A percentile compares a stretch with the other conserved stretches of the same genome.
These are phyloP conservation scores for Pomacea maculata DNA, from an alignment of 1,140 invertebrate genomes.

Conservation along the genomic window DNA sequence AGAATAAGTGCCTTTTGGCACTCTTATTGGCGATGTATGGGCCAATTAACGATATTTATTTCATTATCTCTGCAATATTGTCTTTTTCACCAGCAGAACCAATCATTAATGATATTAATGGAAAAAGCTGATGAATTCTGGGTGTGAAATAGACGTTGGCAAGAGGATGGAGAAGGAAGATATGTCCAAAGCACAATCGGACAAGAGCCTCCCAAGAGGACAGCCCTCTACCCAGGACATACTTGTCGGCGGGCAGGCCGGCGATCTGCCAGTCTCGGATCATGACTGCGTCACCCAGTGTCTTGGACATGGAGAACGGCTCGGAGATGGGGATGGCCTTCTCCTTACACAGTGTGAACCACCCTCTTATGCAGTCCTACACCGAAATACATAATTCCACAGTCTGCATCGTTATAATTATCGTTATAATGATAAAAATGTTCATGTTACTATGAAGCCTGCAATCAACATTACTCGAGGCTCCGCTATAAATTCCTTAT, in stretches of 20 bases:
- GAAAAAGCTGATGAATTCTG: too few relatives aligned
- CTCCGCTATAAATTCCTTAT: too few relatives aligned
- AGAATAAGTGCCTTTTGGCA: too few relatives aligned
- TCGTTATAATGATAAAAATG: background rate
- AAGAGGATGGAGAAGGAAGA: too few relatives aligned
- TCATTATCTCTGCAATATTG: too few relatives aligned
- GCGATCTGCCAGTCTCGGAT: constrained; percentile 66
- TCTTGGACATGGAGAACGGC: constrained; percentile 58
- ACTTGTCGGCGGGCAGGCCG: constrained; percentile 65
- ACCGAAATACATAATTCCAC: constrained; percentile 16
- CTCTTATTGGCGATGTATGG: too few relatives aligned
- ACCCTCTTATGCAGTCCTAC: constrained; percentile 61
- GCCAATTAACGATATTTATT: too few relatives aligned
- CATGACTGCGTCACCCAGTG: constrained; percentile 63
- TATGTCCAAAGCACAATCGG: background rate
- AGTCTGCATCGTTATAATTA: constrained; percentile 2
- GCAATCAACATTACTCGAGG: background rate
- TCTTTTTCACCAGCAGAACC: too few relatives aligned
- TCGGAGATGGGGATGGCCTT: constrained; percentile 62
- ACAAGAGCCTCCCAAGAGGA: background rate
- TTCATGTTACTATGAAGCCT: background rate
- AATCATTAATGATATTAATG: too few relatives aligned
- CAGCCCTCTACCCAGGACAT: constrained; percentile 23
- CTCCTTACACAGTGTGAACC: constrained; percentile 59
- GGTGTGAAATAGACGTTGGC: too few relatives aligned